phyloP scores from a whole-genome alignment of 2,888 invertebrate genomes.

The Stenichneumon culpator region DNA sequence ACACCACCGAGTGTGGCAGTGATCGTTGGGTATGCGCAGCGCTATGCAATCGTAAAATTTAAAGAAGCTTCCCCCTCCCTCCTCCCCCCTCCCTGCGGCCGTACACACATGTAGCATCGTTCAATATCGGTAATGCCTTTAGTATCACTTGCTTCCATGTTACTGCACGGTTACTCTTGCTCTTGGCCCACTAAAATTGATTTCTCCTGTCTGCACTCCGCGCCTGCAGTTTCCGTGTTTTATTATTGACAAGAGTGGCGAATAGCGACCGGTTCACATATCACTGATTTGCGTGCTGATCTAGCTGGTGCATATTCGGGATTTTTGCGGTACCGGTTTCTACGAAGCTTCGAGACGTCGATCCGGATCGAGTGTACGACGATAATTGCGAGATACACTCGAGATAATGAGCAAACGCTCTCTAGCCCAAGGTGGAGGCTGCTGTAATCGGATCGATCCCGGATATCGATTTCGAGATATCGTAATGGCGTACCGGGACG shows the following conservation, averaged over 20 bases:
- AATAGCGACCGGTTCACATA: not conserved
- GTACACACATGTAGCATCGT: constrained; percentile 18
- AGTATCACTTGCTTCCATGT: constrained; percentile 46
- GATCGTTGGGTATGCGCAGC: constrained; percentile 23
- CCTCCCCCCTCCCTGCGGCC: not conserved
- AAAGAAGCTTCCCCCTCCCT: not conserved
- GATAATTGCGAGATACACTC: constrained; percentile 60
- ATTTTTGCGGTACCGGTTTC: constrained; percentile 10
- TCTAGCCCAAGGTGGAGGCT: not conserved
- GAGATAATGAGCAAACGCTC: constrained; percentile 4
- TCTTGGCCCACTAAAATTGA: constrained; percentile 13
- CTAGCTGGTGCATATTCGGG: too few relatives aligned
- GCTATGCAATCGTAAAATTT: constrained; percentile 48
- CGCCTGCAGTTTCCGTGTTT: constrained; percentile 25
- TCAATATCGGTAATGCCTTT: constrained; percentile 36
- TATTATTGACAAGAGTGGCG: constrained; percentile 4
- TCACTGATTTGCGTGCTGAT: not conserved
- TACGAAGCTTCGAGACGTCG: constrained; percentile 23
- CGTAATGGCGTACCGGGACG: constrained; percentile 6
- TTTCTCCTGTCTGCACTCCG: constrained; percentile 12
- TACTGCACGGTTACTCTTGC: constrained; percentile 23
- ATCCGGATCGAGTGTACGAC: constrained; percentile 51
- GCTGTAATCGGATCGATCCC: constrained; percentile 8
- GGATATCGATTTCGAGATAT: constrained; percentile 41
- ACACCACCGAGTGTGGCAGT: not conserved